Evolutionary conservation across 1,140 invertebrate genomes (phyloP).

Genomic region (Drosophila nannoptera): DNA sequence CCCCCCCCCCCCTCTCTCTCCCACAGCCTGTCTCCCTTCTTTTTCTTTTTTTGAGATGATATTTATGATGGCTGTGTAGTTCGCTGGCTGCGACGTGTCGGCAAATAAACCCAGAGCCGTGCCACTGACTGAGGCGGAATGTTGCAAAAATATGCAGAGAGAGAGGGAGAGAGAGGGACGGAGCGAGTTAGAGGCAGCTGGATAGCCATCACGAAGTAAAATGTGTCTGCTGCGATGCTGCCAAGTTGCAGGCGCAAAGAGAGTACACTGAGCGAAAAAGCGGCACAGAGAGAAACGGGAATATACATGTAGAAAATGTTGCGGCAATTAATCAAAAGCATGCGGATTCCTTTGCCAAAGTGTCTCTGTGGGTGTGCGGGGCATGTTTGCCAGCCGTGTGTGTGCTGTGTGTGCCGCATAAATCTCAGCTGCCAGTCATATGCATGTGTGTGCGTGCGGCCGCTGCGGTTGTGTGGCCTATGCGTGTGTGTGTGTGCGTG

Average conservation of each 20-base stretch:
- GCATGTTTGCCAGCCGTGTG: slow-evolving; percentile 22
- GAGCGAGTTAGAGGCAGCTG: slow-evolving; percentile 19
- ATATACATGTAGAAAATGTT: slow-evolving; percentile 68
- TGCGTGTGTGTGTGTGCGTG: slow-evolving; percentile 47
- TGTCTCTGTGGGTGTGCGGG: slow-evolving; percentile 34
- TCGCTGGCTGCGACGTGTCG: slow-evolving; percentile 58
- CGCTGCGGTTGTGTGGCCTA: slow-evolving; percentile 17
- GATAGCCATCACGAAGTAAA: slow-evolving; percentile 62
- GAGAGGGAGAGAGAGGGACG: slow-evolving; percentile 22
- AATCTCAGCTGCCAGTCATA: slow-evolving; percentile 67
- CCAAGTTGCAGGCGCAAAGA: slow-evolving; percentile 18
- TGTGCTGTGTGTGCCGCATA: slow-evolving; percentile 49
- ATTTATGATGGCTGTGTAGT: slow-evolving; percentile 66
- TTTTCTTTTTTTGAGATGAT: slow-evolving; percentile 60
- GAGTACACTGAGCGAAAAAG: not conserved
- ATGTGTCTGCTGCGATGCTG: slow-evolving; percentile 26
- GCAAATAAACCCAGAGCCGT: slow-evolving; percentile 69
- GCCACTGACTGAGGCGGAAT: slow-evolving; percentile 50
- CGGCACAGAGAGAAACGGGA: slow-evolving; percentile 6
- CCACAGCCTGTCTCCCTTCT: not conserved
- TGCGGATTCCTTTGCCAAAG: slow-evolving; percentile 68
- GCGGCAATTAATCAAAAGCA: slow-evolving; percentile 76
- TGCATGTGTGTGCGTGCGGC: slow-evolving; percentile 35
- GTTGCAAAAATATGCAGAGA: slow-evolving; percentile 24
- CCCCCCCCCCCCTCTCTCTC: not conserved